Conservation (phyloP, 1,140 invertebrate genomes). For the Leptinotarsa lineolata region DNA sequence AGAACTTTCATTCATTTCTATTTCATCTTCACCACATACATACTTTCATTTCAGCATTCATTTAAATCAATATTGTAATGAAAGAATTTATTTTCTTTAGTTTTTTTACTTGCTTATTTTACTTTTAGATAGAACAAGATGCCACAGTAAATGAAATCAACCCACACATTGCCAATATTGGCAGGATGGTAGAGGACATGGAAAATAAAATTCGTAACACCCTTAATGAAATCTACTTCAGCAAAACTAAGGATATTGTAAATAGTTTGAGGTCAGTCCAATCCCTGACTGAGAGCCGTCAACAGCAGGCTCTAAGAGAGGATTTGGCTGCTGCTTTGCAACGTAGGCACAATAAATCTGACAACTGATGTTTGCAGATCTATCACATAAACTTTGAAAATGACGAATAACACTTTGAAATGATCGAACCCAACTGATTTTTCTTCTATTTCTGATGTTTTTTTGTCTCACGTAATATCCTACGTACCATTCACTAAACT, state of each 20-base stretch:
- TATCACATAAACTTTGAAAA: constrained; percentile 40
- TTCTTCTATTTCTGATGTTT: background rate
- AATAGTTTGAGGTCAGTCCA: constrained; percentile 92
- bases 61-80: no score
- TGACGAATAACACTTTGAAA: constrained; percentile 22
- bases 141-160: constrained; percentile 85
- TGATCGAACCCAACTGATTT: constrained; percentile 8
- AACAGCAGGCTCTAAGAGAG: constrained; percentile 81
- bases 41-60: no score
- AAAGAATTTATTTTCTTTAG: no score
- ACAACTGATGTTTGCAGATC: constrained; percentile 58
- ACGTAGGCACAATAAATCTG: constrained; percentile 70
- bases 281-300: constrained; percentile 79
- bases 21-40: no score
- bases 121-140: constrained; percentile 84
- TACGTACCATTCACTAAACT: background rate
- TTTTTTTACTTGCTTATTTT: background rate
- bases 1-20: no score
- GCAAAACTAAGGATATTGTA: constrained; percentile 98
- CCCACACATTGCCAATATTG: constrained; percentile 98
- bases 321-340: constrained; percentile 84
- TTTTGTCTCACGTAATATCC: background rate
- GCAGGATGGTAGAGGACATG: constrained; percentile 96
- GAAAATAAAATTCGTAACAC: constrained; percentile 99
- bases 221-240: constrained; percentile 98